These are phyloP conservation scores for Rhabdophis nuchalis DNA, from an alignment of 2,797 vertebrate species.

Conservation along the genomic window DNA sequence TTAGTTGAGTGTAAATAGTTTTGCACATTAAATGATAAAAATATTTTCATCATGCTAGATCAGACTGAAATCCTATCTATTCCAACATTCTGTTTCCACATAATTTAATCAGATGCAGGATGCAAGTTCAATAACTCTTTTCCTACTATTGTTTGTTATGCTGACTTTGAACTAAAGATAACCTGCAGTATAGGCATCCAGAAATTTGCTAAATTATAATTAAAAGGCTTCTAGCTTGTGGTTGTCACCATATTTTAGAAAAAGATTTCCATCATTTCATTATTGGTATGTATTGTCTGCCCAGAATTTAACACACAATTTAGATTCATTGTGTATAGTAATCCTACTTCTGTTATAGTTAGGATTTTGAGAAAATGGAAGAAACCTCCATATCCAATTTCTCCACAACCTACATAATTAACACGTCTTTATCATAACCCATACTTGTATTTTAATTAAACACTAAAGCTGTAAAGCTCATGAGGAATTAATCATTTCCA, in stretches of 20 bases:
- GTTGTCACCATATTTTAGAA: background rate
- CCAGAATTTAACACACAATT: background rate
- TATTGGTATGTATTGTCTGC: background rate
- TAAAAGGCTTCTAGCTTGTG: background rate
- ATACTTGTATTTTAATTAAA: background rate
- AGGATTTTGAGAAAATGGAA: background rate
- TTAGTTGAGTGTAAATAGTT: background rate
- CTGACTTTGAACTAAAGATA: background rate
- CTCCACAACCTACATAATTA: background rate
- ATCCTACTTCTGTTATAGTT: background rate
- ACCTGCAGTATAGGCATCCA: background rate
- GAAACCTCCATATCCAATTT: background rate
- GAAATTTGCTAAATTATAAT: background rate
- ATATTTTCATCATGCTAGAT: background rate
- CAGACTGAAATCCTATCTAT: background rate
- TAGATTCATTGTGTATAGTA: background rate
- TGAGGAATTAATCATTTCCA: background rate
- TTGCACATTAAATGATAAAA: background rate
- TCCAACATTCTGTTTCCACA: background rate
- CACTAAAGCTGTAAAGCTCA: background rate
- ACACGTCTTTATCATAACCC: background rate
- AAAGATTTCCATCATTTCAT: background rate
- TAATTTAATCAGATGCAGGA: background rate
- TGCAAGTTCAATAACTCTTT: background rate
- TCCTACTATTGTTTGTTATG: background rate